Evolutionary conservation across 2,113 vertebrate genomes (phyloP).

Genomic region (Bufo bufo): DNA sequence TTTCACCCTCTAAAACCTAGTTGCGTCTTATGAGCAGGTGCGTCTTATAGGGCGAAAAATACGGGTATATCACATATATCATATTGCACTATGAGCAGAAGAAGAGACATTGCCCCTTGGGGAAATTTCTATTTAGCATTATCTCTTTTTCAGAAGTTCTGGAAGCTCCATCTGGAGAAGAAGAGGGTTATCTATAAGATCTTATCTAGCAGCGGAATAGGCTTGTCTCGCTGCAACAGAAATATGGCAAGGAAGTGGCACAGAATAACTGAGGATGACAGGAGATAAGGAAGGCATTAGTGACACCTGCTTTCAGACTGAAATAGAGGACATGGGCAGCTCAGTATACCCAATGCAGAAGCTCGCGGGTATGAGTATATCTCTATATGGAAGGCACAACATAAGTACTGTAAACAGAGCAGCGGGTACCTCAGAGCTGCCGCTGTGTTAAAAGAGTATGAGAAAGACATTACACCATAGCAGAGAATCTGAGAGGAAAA

Average conservation of each 20-base stretch:
- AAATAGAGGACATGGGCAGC: slow-evolving; percentile 7
- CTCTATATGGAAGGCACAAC: slow-evolving; percentile 25
- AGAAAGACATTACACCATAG: slow-evolving; percentile 28
- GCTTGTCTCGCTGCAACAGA: neutral
- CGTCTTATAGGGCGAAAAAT: too few relatives aligned
- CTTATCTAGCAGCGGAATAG: slow-evolving; percentile 2
- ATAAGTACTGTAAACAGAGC: slow-evolving; percentile 47
- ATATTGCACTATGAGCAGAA: neutral
- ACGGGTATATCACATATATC: too few relatives aligned
- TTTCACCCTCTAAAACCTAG: too few relatives aligned
- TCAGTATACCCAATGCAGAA: neutral
- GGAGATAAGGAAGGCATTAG: slow-evolving; percentile 38
- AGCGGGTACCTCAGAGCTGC: slow-evolving; percentile 35
- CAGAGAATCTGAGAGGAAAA: neutral
- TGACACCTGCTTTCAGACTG: neutral
- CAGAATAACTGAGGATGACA: slow-evolving; percentile 9
- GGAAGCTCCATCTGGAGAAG: neutral
- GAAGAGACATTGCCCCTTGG: neutral
- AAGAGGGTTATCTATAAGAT: slow-evolving; percentile 40
- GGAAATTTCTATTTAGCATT: neutral
- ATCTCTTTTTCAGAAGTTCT: neutral
- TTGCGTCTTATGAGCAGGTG: too few relatives aligned
- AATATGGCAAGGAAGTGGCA: slow-evolving; percentile 19
- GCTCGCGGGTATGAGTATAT: neutral
- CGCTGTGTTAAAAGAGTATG: slow-evolving; percentile 46